phyloP scores from a whole-genome alignment of 2,113 vertebrate species.

The Patagioenas fasciata region DNA sequence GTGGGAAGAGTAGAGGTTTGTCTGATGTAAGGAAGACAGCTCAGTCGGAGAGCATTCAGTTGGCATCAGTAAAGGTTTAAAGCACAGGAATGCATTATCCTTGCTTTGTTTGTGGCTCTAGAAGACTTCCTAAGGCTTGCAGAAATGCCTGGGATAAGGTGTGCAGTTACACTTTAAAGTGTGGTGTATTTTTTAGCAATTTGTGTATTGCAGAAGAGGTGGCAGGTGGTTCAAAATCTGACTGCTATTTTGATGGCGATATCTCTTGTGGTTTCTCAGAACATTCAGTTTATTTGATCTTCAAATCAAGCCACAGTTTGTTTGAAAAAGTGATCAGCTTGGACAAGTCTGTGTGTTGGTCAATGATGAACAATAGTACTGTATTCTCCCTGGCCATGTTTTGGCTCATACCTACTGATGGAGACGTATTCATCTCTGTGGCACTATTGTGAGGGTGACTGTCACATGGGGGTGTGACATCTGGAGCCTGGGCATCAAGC shows the following conservation, averaged over 20 bases:
- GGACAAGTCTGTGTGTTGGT: not conserved
- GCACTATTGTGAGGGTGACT: not conserved
- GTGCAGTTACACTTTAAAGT: fast-evolving
- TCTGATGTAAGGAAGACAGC: not conserved
- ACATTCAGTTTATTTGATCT: not conserved
- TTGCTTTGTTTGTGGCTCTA: not conserved
- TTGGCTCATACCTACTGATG: not conserved
- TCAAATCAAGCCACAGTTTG: not conserved
- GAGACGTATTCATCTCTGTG: not conserved
- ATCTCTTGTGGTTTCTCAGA: not conserved
- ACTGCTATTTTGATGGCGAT: not conserved
- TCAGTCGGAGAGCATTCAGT: not conserved
- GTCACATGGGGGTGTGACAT: not conserved
- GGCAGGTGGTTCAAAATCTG: not conserved
- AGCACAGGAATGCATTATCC: not conserved
- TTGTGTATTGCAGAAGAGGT: not conserved
- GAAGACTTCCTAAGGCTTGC: not conserved
- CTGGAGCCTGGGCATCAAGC: not conserved
- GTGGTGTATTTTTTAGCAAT: not conserved
- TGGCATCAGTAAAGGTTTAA: not conserved
- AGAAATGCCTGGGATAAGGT: not conserved
- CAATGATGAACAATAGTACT: not conserved
- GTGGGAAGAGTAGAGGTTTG: not conserved
- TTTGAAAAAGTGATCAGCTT: not conserved
- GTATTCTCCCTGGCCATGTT: not conserved